Evolutionary conservation across 2,797 vertebrate genomes (phyloP), one percentile per base, ranked within the genome.

Genomic region (Tokudaia tokunoshimensis): DNA sequence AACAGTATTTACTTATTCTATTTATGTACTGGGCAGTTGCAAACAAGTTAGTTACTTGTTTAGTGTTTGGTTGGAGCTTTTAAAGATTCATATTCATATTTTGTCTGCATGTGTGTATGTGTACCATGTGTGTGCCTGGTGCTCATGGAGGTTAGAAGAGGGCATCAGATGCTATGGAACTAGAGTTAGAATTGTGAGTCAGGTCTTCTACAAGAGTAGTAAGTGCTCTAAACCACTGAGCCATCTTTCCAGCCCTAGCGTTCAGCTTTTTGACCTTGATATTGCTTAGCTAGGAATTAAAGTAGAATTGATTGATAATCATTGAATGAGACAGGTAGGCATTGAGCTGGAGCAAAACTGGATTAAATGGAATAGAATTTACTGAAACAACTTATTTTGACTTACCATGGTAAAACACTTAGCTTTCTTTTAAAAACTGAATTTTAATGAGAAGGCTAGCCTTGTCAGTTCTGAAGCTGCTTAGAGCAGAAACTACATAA

Each of bases 351-450:
- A 86, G 84, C 57, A 91, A 74, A 95, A 5, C 59, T 74, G 26
- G 61, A 83, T 92, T 84, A 83, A 91, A 82, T 83, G 44, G 82
- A 96, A 72, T 96, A 92, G 91, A 78, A 55, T 87, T 83, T 96
- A 92, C 31, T 87, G 75, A 93, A 78, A 55, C 26, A 75, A n/a
- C 37, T 92, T 92, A 55, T 26, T 11, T 79, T 95, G 74, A 37
- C 65, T 26, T 92, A 67, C 89, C 34, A 61, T 63, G 3, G 65
- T 92, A 95, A 44, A 78, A 34, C 8, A 47, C 94, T 87, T 85
- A 86, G 26, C 22, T 47, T 95, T 80, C 47, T 91, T 91, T 44
- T 74, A 87, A 95, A 93, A 94, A 63, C 47, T 79, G 8, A 75
- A 85, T 34, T 92, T 94, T 78, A 20, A 86, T 74, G 47, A 78